Base-by-base conservation (phyloP, 2,888 invertebrate genomes). In the Tachina grossa region DNA sequence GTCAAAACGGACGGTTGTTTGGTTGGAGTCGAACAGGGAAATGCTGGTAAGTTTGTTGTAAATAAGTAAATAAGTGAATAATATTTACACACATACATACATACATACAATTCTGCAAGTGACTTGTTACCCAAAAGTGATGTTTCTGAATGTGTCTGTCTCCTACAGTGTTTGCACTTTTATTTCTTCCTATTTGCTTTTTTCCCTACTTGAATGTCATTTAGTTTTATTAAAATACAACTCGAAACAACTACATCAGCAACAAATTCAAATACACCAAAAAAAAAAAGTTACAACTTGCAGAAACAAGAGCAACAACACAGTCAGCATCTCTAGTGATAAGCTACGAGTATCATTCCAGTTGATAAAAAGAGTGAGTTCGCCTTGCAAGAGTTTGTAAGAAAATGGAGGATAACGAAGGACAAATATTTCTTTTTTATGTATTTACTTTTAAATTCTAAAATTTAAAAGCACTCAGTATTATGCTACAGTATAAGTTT, bases 91-190 rank as follows among this genome's bases (percentile, higher is more conserved):
- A 31, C 2, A 3, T 61, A 65, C 2, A 51, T 31, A 59, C 13
- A 49, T 61, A 57, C 43, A 51, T 31, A 66, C 63, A 19, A 49
- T 76, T 72, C 83, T 78, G 83, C 77, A 83, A 83, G 78, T 83
- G 83, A 83, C 83, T 83, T 83, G 83, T 83, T 83, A 69, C 78
- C 78, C 74, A 74, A 83, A 83, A 78, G 78, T 83, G 78, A 83
- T 83, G 74, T 74, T 79, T 79, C 57, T 63, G 53, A 78, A 78
- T 79, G 55, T 74, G 66, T 78, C 74, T 83, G 45, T 66, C 55
- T 76, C 19, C 39, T 68, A 68, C 14, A 78, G 8, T 49, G 57
- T 47, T 77, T 75, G 19, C 6, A 10, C 45, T n/a, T 75, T 41
- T 63, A 47, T 31, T 41, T 43, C 11, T 16, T 22, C 14, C 19